A percentile compares a stretch with the other conserved stretches of the same genome.
Evolutionary conservation across 2,113 vertebrate genomes (phyloP).

Genomic region (Pan paniscus): DNA sequence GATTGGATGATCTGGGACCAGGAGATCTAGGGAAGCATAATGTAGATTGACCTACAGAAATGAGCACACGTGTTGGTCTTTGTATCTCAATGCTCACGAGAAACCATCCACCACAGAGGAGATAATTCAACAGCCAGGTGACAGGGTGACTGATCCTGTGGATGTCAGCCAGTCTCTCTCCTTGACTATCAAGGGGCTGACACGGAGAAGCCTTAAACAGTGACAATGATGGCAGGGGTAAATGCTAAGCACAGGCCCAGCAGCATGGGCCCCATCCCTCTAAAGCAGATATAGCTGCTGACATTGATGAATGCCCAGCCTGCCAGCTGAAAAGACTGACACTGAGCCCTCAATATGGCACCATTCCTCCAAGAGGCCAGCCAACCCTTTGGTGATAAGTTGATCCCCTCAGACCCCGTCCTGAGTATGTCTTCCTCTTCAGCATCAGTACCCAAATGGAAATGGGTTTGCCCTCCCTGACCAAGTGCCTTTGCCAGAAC

Average conservation of each 20-base stretch:
- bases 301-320: background rate
- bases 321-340: background rate
- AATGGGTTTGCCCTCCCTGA: background rate
- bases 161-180: background rate
- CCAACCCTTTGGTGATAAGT: background rate
- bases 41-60: background rate
- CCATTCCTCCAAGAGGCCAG: background rate
- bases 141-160: background rate
- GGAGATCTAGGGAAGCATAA: background rate
- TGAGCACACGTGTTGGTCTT: background rate
- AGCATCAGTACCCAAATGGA: background rate
- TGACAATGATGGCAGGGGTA: background rate
- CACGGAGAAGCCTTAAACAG: background rate
- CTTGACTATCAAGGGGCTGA: background rate
- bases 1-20: background rate
- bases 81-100: background rate
- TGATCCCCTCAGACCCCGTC: background rate
- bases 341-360: background rate
- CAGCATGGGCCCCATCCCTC: background rate
- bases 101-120: background rate
- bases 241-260: background rate
- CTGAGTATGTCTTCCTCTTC: background rate
- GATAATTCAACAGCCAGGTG: too few species aligned
- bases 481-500: background rate
- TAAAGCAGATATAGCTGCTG: background rate